Base-by-base conservation (phyloP, 2,113 vertebrate genomes). In the Pygathrix nemaeus region DNA sequence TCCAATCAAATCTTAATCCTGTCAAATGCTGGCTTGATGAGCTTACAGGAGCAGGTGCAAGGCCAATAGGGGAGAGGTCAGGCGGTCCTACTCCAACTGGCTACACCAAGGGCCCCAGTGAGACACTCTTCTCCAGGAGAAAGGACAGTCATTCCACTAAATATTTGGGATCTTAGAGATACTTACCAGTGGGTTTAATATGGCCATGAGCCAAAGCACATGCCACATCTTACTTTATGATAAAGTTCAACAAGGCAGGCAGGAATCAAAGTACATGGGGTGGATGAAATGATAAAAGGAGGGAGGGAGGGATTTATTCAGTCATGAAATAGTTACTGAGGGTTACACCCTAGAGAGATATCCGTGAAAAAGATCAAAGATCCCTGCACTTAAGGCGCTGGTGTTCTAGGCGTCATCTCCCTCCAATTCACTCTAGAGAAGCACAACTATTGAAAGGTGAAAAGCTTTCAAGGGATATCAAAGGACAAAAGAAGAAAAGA, bases 1-100 rank as follows among this genome's bases (percentile, higher is more conserved):
- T 82, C 97, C 96, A 90, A 97, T 97, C 83, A 97, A 92, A 97
- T 48, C 96, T 93, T 90, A 96, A 86, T 30, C 92, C 91, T 95
- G 76, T 97, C 97, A 57, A 45, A 3, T 0, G 17, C 52, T 89
- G 73, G 35, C 55, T 96, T 84, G 59, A 61, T 81, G 94, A 32
- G 25, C 38, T 81, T 93, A 80, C 72, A 50, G 38, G 1, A 96
- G 40, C 48, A 70, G 59, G 64, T 76, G 27, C 1, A 64, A 10
- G 13, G 75, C 86, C 79, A 93, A 59, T 3, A 0, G 16, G 93
- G 55, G 72, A 70, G 52, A 84, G 14, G 6, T 8, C 27, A 20
- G 25, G 73, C 18, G 17, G 2, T 87, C n/a, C 25, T 73, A 30
- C 35, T 85, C 40, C 90, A 84, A 23, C 8, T 14, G 25, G 50